A percentile compares a stretch with the other conserved stretches of the same genome.
phyloP scores from a whole-genome alignment of 92 coral and sea anemone species.

The Phenganax marumi region DNA sequence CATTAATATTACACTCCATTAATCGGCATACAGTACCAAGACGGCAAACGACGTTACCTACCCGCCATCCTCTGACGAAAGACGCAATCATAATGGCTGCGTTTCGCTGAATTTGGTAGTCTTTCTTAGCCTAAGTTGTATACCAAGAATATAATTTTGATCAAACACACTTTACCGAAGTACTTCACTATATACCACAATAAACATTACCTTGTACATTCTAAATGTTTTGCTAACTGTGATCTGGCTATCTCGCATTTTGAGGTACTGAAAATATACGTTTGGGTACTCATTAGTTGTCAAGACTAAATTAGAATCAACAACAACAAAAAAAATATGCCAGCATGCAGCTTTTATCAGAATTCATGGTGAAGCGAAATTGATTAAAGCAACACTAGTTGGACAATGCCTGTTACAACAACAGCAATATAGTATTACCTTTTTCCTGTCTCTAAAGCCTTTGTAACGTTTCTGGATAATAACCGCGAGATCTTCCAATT shows the following conservation, averaged over 20 bases:
- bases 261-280: conserved; percentile 60
- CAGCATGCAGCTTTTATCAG: neutral
- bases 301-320: too few relatives aligned
- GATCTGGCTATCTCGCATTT: conserved; percentile 86
- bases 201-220: conserved; percentile 71
- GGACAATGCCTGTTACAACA: neutral
- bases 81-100: conserved; percentile 82
- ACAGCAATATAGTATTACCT: conserved; percentile 48
- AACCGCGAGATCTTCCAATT: conserved; percentile 82
- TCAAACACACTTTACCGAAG: neutral
- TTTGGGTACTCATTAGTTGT: neutral
- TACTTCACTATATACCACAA: conserved; percentile 4
- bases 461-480: conserved; percentile 86
- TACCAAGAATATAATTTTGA: neutral
- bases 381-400: neutral
- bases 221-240: conserved; percentile 90
- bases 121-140: conserved; percentile 67
- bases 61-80: conserved; percentile 94
- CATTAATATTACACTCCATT: too few relatives aligned
- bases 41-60: conserved; percentile 8
- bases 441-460: conserved; percentile 75
- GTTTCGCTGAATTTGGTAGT: conserved; percentile 67
- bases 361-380: neutral
- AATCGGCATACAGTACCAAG: too few relatives aligned
- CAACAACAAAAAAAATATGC: neutral